Evolutionary conservation across 2,888 invertebrate genomes (phyloP), one percentile per base, ranked within the genome.

Genomic region (Stramonita haemastoma): DNA sequence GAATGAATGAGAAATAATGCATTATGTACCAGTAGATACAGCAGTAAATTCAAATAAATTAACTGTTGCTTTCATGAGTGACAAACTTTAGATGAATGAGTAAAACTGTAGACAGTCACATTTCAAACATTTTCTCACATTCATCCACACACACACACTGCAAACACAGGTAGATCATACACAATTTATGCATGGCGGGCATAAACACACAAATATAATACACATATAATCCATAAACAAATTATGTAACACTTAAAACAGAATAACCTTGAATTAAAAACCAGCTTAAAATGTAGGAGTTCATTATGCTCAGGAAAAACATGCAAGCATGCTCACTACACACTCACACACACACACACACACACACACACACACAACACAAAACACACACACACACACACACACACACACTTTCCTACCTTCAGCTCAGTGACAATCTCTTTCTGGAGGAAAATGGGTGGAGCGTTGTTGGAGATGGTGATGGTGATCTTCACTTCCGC

Each of bases 381-480:
- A 46, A 2, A 2, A 46, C 46, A 46, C n/a, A 46, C 46, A 46
- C 46, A 5, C 46, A 46, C 26, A 29, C 73, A 77, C 73, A 46
- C 46, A 46, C 46, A 5, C 46, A 46, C 26, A 29, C 73, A 77
- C 73, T 29, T 77, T 15, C 13, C n/a, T 79, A 89, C 89, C 89
- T 89, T 83, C 17, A 91, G 89, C 83, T 95, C 94, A 0, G 93
- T 93, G 26, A 92, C 92, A 87, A 95, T 95, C 83, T 95, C 94
- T 0, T 88, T 32, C 8, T 91, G 87, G 22, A 92, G 90, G 96
- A 99, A 99, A 94, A 97, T 97, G 0, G 99, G 99, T n/a, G 98
- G 97, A 96, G 99, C 98, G 95, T 99, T 99, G 96, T 99, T 99
- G 96, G 98, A 98, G 97, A 98, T 98, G 15, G 98, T 98, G 77